phyloP scores from a whole-genome alignment of 2,888 invertebrate species.

The Gandaritis pyraliata region DNA sequence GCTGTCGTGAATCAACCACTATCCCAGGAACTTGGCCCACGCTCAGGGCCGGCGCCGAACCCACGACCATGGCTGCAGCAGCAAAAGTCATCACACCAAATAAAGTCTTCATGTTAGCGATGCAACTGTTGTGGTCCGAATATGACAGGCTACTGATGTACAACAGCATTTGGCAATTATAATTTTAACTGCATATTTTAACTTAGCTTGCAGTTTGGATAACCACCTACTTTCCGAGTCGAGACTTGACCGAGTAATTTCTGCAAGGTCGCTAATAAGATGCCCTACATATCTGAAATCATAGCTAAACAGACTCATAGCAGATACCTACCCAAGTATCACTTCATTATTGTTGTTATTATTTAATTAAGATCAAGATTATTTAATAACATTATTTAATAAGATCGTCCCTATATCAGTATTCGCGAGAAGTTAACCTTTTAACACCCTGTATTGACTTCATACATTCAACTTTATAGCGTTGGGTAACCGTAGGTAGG shows the following conservation, averaged over 20 bases:
- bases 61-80: conserved; percentile 44
- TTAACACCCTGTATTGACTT: too few relatives aligned
- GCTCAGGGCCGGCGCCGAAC: conserved; percentile 49
- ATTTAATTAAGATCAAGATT: too few relatives aligned
- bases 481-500: too few relatives aligned
- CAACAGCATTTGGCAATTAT: conserved; percentile 59
- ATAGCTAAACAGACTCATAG: conserved; percentile 4
- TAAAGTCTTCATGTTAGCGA: conserved; percentile 61
- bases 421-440: too few relatives aligned
- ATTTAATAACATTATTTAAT: too few relatives aligned
- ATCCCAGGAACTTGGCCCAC: conserved; percentile 41
- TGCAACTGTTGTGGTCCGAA: conserved; percentile 51
- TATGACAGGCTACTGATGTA: conserved; percentile 59
- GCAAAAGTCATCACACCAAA: conserved; percentile 47
- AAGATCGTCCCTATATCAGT: too few relatives aligned
- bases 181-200: conserved; percentile 47
- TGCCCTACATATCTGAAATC: conserved; percentile 23
- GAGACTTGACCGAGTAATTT: conserved; percentile 60
- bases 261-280: conserved; percentile 39
- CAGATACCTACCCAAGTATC: background rate
- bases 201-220: conserved; percentile 56
- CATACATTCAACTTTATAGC: too few relatives aligned
- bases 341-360: too few relatives aligned
- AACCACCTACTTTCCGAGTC: conserved; percentile 43
- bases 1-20: conserved; percentile 31